A percentile compares a stretch with the other conserved stretches of the same genome.
Evolutionary conservation across 2,113 vertebrate species (phyloP).

Genomic region (Geococcyx californianus): DNA sequence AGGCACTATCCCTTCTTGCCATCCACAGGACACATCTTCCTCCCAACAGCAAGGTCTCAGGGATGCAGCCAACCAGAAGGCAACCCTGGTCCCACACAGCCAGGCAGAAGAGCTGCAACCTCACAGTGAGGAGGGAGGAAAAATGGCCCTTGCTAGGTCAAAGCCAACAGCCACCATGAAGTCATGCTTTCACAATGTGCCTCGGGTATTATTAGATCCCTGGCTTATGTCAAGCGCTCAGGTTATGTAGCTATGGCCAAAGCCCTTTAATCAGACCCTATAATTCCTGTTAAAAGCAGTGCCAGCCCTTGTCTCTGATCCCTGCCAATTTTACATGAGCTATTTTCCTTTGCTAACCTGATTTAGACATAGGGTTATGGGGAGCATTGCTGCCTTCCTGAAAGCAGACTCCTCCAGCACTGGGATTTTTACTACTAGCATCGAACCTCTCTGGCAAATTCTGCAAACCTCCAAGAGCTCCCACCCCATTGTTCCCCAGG

Average conservation of each 20-base stretch:
- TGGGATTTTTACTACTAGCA: rapidly evolving
- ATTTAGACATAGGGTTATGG: neutral
- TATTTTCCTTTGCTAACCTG: neutral
- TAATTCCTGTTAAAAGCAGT: neutral
- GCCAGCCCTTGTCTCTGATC: neutral
- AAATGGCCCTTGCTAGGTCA: neutral
- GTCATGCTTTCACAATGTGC: neutral
- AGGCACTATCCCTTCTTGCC: no score
- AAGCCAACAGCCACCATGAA: neutral
- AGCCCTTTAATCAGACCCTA: neutral
- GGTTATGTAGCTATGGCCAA: neutral
- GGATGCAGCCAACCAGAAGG: rapidly evolving
- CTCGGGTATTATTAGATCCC: neutral
- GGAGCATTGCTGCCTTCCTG: neutral
- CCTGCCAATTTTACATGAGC: neutral
- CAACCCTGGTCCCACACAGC: rapidly evolving
- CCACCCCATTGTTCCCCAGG: neutral
- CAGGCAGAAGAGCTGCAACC: neutral
- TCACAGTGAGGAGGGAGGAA: neutral
- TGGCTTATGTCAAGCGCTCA: neutral
- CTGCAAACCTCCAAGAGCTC: neutral
- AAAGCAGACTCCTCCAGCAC: neutral
- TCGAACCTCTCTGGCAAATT: neutral
- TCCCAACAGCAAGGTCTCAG: rapidly evolving
- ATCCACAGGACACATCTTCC: rapidly evolving